Conservation (phyloP, 2,113 vertebrate genomes). For the Solenodon paradoxus region DNA sequence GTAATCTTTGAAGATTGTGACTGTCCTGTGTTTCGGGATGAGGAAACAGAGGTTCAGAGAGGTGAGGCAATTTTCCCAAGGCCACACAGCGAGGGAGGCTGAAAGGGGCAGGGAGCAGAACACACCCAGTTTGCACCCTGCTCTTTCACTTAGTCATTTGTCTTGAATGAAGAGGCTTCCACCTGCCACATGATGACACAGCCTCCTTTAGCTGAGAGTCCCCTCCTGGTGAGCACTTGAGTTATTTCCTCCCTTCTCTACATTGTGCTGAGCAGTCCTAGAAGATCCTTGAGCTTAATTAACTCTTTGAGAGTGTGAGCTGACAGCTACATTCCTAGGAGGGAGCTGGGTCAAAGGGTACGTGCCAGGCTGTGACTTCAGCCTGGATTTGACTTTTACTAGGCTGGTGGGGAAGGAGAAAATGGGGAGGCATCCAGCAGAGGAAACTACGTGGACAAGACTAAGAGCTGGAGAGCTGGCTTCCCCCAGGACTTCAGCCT, state of each 20-base stretch:
- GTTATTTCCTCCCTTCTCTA: no score
- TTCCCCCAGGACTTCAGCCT: no score
- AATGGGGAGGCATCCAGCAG: background rate
- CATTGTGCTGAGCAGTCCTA: no score
- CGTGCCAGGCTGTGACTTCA: background rate
- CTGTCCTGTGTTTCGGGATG: background rate
- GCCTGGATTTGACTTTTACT: background rate
- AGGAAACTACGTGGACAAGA: background rate
- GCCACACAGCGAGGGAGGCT: background rate
- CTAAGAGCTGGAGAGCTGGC: no score
- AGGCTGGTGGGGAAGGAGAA: background rate
- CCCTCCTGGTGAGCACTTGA: background rate
- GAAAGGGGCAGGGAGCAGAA: background rate
- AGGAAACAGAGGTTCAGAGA: background rate
- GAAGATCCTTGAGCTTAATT: background rate
- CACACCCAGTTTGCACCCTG: rapidly evolving
- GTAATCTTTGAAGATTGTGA: background rate
- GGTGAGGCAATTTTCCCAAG: background rate
- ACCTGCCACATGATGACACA: no score
- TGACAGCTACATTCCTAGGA: background rate
- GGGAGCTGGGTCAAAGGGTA: background rate
- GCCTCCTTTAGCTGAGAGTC: background rate
- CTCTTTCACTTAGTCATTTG: background rate
- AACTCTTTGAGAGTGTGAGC: background rate
- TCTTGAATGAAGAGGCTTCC: background rate